Percentiles rank a stretch among this genome's conserved stretches.
phyloP scores from a whole-genome alignment of 2,888 invertebrate species.

The Pelosia muscerda region DNA sequence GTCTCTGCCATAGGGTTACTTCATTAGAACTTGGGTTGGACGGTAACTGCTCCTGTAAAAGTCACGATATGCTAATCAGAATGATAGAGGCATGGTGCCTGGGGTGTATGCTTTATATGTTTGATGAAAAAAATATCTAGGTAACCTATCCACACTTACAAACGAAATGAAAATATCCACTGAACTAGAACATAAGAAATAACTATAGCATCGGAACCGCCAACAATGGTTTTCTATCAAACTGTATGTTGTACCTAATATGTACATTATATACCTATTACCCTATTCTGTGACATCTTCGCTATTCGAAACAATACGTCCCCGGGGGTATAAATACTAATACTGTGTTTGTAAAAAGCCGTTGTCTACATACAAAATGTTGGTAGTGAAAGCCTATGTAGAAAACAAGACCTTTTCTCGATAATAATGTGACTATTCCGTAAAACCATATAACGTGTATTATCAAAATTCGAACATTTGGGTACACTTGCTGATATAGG shows the following conservation, averaged over 20 bases:
- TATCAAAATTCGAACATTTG: slow-evolving; percentile 7
- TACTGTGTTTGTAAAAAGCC: slow-evolving; percentile 29
- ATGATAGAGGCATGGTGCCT: too few relatives aligned
- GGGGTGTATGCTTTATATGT: too few relatives aligned
- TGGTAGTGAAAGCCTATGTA: slow-evolving; percentile 19
- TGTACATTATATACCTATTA: slow-evolving; percentile 10
- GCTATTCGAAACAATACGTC: slow-evolving; percentile 24
- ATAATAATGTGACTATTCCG: slow-evolving; percentile 5
- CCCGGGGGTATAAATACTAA: slow-evolving; percentile 24
- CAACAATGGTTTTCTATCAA: neutral
- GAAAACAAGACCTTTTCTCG: neutral
- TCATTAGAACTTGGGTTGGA: neutral
- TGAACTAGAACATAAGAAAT: neutral
- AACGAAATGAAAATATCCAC: too few relatives aligned
- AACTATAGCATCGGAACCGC: neutral
- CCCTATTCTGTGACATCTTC: slow-evolving; percentile 15
- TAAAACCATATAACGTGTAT: neutral
- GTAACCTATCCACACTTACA: neutral
- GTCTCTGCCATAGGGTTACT: neutral
- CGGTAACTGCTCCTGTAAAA: too few relatives aligned
- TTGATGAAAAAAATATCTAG: neutral
- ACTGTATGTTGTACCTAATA: neutral
- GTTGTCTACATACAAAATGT: slow-evolving; percentile 31
- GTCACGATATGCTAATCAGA: too few relatives aligned
- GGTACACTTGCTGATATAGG: neutral